phyloP scores from a whole-genome alignment of 2,113 vertebrate species.

The Centrocercus urophasianus region DNA sequence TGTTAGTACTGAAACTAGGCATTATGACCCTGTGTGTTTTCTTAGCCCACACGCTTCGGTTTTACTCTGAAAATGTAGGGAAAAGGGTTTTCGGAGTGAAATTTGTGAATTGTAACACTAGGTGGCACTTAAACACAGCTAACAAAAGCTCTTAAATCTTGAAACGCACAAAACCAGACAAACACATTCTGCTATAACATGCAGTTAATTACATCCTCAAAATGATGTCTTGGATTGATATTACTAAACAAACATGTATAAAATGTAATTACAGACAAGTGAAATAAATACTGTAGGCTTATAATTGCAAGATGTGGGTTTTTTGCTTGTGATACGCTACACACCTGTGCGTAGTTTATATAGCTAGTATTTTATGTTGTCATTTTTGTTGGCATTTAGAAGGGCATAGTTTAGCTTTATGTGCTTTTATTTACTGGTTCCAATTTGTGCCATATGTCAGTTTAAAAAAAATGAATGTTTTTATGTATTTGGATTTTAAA shows the following conservation, averaged over 20 bases:
- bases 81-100: constrained; percentile 1
- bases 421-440: constrained; percentile 69
- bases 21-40: neutral
- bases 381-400: constrained; percentile 75
- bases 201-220: constrained; percentile 77
- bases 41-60: neutral
- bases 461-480: constrained; percentile 22
- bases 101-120: constrained; percentile 75
- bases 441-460: constrained; percentile 71
- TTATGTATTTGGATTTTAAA: constrained; percentile 12
- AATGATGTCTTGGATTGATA: constrained; percentile 76
- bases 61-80: neutral
- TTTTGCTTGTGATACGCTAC: constrained; percentile 65
- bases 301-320: constrained; percentile 61
- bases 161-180: constrained; percentile 45
- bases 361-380: constrained; percentile 75
- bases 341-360: constrained; percentile 68
- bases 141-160: constrained; percentile 47
- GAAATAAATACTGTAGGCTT: constrained; percentile 73
- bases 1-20: neutral
- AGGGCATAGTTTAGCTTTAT: constrained; percentile 64
- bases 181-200: constrained; percentile 65
- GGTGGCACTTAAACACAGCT: constrained; percentile 83
- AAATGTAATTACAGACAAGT: constrained; percentile 75
- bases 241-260: constrained; percentile 77